Conservation (phyloP, 2,113 vertebrate species). For the Orcinus orca region DNA sequence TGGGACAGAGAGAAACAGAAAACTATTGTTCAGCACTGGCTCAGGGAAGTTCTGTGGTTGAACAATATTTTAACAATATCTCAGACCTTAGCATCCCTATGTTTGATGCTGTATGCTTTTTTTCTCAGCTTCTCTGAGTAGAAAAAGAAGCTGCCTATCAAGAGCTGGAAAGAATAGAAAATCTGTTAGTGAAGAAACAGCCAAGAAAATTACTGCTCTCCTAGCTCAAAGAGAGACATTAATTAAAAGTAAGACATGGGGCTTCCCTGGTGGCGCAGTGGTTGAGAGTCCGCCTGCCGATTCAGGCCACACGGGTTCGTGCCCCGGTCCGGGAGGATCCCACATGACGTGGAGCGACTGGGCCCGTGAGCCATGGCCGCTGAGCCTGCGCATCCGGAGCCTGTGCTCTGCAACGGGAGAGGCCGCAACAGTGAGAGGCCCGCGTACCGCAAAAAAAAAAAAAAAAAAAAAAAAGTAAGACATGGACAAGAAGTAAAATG, state of each 20-base stretch:
- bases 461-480: constrained; percentile 32
- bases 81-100: neutral
- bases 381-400: too few species aligned
- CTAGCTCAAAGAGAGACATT: constrained; percentile 39
- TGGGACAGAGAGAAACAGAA: neutral
- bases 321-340: too few species aligned
- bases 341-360: too few species aligned
- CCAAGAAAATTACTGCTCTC: constrained; percentile 60
- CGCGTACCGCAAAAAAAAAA: too few species aligned
- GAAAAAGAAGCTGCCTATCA: neutral
- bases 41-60: neutral
- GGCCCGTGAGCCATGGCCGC: too few species aligned
- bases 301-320: too few species aligned
- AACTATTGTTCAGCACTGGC: neutral
- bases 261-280: too few species aligned
- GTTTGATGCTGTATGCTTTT: neutral
- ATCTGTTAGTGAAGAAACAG: constrained; percentile 47
- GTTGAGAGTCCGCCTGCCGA: too few species aligned
- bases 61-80: neutral
- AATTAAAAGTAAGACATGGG: constrained; percentile 54
- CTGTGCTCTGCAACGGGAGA: too few species aligned
- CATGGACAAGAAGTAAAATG: constrained; percentile 18
- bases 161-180: constrained; percentile 43
- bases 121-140: neutral
- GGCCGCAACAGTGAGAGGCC: too few species aligned